Base-by-base conservation (phyloP, 2,113 vertebrate species). In the Petromus typicus region DNA sequence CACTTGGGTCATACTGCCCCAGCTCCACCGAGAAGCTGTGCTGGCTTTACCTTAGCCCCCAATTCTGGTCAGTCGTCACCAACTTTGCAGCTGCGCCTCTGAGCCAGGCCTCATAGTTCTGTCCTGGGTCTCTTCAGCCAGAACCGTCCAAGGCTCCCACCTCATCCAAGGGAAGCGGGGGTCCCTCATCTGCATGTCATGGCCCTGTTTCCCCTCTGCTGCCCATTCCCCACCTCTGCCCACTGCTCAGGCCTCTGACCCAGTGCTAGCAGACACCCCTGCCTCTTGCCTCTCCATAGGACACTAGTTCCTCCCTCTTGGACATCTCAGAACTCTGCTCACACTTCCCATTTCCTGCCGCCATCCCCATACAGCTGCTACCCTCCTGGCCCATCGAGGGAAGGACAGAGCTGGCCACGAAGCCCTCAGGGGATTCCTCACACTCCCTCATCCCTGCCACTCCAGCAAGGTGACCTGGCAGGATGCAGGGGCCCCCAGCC, bases 51-150 rank as follows among this genome's bases (percentile, higher is more conserved):
- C 37, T 43, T 12, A 16, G 80, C 23, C 54, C 34, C 6, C 0
- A 1, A 45, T 10, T 48, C 59, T 48, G 59, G 40, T 32, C n/a
- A 17, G 81, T 30, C 37, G 4, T 1, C 37, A 11, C 57, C 37
- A 18, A 8, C 57, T 20, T 10, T 4, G 18, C 7, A 3, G 40
- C 40, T 8, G 4, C 4, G 0, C 7, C 56, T 61, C 56, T 30
- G 80, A 59, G n/a, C 54, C 20, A 57, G 30, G 78, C 78, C 34
- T n/a, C 25, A 14, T 2, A 1, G 16, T 43, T 32, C 80, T 61
- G 25, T 30, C 81, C 30, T 45, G 57, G 37, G 25, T 43, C 7
- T 32, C n/a, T n/a, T 40, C 16, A 17, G n/a, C 27, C 27, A 82
- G 25, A 56, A 45, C 37, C 27, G 2, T 30, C 56, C 57, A 61